Evolutionary conservation across 2,113 vertebrate genomes (phyloP), one percentile per base, ranked within the genome.

Genomic region (Hystrix cristata): DNA sequence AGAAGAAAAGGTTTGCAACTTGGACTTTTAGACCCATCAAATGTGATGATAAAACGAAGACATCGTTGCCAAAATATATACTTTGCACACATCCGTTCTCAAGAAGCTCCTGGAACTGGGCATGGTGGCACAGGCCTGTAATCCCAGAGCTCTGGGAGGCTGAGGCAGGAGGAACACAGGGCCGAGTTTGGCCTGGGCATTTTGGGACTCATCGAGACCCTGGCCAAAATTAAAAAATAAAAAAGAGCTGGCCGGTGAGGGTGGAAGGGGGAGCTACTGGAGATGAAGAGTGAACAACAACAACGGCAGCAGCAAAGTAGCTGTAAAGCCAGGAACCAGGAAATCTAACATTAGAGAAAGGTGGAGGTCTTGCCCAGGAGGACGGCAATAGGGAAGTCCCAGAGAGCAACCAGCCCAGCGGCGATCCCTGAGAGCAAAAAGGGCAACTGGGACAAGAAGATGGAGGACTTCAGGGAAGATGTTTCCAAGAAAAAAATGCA

Each of bases 1-100:
- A 51, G n/a, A 51, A 43, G 71, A 80, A 88, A 94, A 89, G 27
- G 46, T 89, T 94, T 92, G 16, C 60, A 94, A 92, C 65, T 92
- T 89, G 78, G 43, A 76, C 93, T 82, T 74, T 87, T 74, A 84
- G 65, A 88, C 29, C 57, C 55, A 87, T 84, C 53, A 94, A 82
- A 19, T 78, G 1, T 93, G 31, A 87, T 38, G 48, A 51, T 84
- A 59, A 90, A 95, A 57, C 23, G 86, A 89, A 92, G 14, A 71
- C 21, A 69, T 64, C 8, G 27, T 76, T 91, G 38, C 82, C 62
- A 79, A 93, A 88, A 67, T 16, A 90, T 34, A 29, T 59, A 64
- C 2, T 82, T 81, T 51, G 34, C 29, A 31, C 53, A 25, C 2
- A 76, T 12, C 18, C 46, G 67, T 96, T 91, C 55, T 71, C 51